Base-by-base conservation (phyloP, 2,888 invertebrate genomes). In the Drosophila mettleri region DNA sequence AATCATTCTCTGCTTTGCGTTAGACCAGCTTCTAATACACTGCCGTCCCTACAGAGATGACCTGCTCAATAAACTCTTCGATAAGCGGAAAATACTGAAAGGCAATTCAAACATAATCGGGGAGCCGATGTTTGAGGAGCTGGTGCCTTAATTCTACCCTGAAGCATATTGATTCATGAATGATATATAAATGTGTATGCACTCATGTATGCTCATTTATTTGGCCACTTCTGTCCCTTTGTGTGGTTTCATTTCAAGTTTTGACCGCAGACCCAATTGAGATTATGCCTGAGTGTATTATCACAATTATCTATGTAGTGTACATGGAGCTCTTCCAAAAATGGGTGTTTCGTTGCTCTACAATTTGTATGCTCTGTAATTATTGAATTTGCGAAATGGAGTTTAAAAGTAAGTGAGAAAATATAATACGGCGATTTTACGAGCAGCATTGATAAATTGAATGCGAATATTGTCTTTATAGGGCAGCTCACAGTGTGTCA, bases 241-340 rank as follows among this genome's bases (percentile, higher is more conserved):
- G 22, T 36, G 39, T 45, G 46, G 29, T 36, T 57, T 63, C n/a
- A 57, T 48, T 29, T 38, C 39, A 24, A 31, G 38, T 41, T 49
- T 62, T 33, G 34, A 39, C 61, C 33, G 41, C 20, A 36, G 22
- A 39, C 46, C 33, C 38, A 57, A 55, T 39, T 52, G 36, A 48
- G 16, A 22, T 43, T 46, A 48, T 45, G 43, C 39, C 16, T 53
- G 22, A 31, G 39, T 31, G 53, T 22, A 27, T 63, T 54, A 59
- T 65, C 62, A 74, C 74, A 68, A 74, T 78, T 74, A 76, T 61
- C 58, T 67, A 62, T 69, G 65, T 73, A 72, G 64, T 70, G 54
- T 43, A 16, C 43, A n/a, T 16, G 59, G 20, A 27, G 39, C 12
- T 33, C 41, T 64, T 63, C 54, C 69, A 59, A 62, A 45, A 53